Evolutionary conservation across 2,113 vertebrate genomes (phyloP).

Genomic region (Piprites chloris): DNA sequence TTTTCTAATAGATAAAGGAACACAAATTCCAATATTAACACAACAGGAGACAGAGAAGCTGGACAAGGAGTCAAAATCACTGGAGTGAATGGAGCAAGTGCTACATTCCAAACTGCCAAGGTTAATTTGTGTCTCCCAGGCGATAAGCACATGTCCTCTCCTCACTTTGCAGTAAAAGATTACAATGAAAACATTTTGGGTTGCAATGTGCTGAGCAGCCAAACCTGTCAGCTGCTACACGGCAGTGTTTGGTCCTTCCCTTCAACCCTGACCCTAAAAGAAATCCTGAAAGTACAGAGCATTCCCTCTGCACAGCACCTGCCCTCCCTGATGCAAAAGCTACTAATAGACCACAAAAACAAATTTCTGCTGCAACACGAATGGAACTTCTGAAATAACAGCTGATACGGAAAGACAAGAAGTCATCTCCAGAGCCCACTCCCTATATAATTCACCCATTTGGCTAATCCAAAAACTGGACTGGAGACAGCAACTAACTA

Average conservation of each 20-base stretch:
- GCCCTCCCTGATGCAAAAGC: neutral
- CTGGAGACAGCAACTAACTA: neutral
- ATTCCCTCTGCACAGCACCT: neutral
- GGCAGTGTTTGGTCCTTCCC: accelerated
- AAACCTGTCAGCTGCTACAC: neutral
- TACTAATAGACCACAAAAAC: neutral
- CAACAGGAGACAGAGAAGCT: neutral
- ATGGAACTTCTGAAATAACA: neutral
- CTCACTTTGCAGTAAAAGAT: neutral
- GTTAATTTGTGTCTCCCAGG: neutral
- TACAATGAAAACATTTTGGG: neutral
- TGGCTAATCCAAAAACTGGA: neutral
- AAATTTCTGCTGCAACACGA: neutral
- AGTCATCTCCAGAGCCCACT: neutral
- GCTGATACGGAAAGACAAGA: neutral
- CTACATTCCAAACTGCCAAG: neutral
- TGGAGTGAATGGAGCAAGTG: neutral
- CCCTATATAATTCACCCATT: neutral
- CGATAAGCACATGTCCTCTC: neutral
- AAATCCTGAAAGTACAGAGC: neutral
- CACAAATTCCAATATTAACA: neutral
- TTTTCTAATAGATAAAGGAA: neutral
- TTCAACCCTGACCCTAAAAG: neutral
- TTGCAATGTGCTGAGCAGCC: neutral
- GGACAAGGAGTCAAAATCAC: neutral